Base-by-base conservation (phyloP, 2,113 vertebrate species). In the Clinocottus analis region DNA sequence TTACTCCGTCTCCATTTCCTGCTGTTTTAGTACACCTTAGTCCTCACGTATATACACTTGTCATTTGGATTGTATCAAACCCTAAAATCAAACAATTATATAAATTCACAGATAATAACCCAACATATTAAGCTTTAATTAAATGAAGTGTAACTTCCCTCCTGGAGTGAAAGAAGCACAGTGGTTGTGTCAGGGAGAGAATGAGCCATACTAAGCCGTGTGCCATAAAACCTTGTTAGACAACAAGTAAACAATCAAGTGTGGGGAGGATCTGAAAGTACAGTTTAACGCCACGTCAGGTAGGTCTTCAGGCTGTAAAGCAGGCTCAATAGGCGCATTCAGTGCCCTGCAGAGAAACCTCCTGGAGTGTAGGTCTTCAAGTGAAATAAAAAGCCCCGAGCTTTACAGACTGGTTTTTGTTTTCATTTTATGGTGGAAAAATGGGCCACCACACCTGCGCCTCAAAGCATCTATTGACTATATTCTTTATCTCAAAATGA, bases 221-320 rank as follows among this genome's bases (percentile, higher is more conserved):
- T 29, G 72, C 80, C 85, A 89, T 87, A 91, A 93, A 91, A 85
- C 62, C 76, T 62, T 47, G 72, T 76, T 69, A 88, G 86, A 90
- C 87, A 90, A 87, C 86, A 88, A 92, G 90, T 83, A 85, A 91
- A 92, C 92, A 90, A 85, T 89, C 76, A 53, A 79, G 84, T 71
- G 64, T 84, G 83, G 79, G 83, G 71, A 73, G 85, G 84, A 61
- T 64, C 55, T 80, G 68, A 77, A 80, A 67, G 82, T 84, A 85
- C 72, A 88, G 78, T 90, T 86, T 77, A 86, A 86, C 64, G 65
- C 79, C 89, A 84, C 82, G 75, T 80, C 90, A 93, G 91, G 88
- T 90, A 90, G 68, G 76, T 80, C 75, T 47, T 7, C 13, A 27
- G 87, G 87, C 87, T 80, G 78, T 89, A 84, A 92, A 93, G 60